Evolutionary conservation across 2,113 vertebrate genomes (phyloP), one percentile per base, ranked within the genome.

Genomic region (Grus americana): DNA sequence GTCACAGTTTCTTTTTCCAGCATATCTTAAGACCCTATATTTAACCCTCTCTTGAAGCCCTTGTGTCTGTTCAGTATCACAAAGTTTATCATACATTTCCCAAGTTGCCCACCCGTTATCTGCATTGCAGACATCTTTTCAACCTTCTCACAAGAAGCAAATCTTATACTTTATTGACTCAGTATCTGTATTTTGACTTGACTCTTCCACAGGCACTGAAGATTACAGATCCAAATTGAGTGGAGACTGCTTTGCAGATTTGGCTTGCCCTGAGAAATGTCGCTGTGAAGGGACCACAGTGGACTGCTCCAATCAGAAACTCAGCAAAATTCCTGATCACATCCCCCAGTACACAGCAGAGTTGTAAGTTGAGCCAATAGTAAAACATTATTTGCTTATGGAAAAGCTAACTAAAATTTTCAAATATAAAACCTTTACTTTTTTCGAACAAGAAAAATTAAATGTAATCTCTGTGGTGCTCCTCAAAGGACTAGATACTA

Each of bases 251-350:
- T 99, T 99, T 96, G 99, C 99, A 38, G 99, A 99, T 97, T 93
- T 99, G 97, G 99, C 99, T 89, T 99, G 99, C 90, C 99, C 99
- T 23, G 99, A 99, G 88, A 99, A 99, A 96, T 99, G 99, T 81
- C 99, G 99, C 71, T 99, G 99, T 79, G 99, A 99, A 97, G 99
- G 99, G 52, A 99, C 99, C 81, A 99, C 99, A 5, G 99, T 99
- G 62, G 99, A 99, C 94, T 99, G 99, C 97, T 99, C 99, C 97
- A 99, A 99, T 98, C 99, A 99, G 96, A 99, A 99, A 91, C 99
- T 99, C 95, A 98, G 93, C 97, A 99, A 99, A 98, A 99, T 99
- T 96, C 99, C 99, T 30, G 99, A 99, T 58, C 99, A 99, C 94
- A 98, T 99, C 80, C 99, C 99, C 18, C 99, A 99, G 93, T 99